Evolutionary conservation across 2,888 invertebrate genomes (phyloP).

Genomic region (Pyrgus malvae): DNA sequence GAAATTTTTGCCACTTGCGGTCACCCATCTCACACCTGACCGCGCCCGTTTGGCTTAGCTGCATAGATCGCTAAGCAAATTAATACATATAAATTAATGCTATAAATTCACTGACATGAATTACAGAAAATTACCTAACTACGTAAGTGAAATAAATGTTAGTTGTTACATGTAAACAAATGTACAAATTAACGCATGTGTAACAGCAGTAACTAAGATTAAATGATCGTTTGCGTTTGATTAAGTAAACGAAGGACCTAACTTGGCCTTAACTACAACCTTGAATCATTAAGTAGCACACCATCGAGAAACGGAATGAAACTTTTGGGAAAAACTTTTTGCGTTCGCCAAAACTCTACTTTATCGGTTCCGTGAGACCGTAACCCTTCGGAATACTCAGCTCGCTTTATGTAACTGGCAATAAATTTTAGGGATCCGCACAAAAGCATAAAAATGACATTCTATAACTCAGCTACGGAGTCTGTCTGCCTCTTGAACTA

Average conservation of each 20-base stretch:
- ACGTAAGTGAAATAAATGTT: too few species aligned
- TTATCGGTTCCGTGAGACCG: conserved; percentile 35
- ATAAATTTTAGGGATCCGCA: not conserved
- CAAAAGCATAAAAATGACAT: not conserved
- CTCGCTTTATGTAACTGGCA: conserved; percentile 1
- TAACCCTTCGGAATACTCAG: conserved; percentile 6
- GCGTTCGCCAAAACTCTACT: conserved; percentile 33
- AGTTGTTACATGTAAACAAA: too few species aligned
- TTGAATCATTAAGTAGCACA: conserved; percentile 34
- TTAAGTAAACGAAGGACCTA: not conserved
- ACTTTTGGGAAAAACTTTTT: conserved; percentile 38
- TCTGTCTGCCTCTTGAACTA: too few species aligned
- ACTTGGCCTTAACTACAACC: conserved; percentile 16
- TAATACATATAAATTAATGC: too few species aligned
- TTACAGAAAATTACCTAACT: too few species aligned
- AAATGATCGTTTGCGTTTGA: not conserved
- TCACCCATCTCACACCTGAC: too few species aligned
- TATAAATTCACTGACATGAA: too few species aligned
- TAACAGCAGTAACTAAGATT: not conserved
- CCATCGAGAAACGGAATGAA: conserved; percentile 34
- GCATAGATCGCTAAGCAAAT: too few species aligned
- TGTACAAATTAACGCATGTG: too few species aligned
- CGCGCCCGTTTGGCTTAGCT: too few species aligned
- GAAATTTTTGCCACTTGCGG: too few species aligned
- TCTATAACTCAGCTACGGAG: not conserved